Conservation (phyloP, 1,140 invertebrate species). For the Achatina immaculata region DNA sequence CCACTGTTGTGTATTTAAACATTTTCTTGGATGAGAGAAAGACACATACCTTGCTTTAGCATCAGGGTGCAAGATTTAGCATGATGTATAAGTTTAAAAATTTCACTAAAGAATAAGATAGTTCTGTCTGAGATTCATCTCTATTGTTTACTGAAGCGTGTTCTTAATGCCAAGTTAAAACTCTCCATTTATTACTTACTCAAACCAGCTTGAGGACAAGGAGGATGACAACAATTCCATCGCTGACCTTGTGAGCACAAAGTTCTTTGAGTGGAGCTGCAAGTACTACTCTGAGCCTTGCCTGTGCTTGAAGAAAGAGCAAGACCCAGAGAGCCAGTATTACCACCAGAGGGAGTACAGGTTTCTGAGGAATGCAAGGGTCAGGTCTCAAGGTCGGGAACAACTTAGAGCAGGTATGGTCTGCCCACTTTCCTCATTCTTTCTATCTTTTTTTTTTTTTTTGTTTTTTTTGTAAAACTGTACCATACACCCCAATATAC, state of each 20-base stretch:
- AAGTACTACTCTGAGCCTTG: slow-evolving; percentile 83
- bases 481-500: too few relatives aligned
- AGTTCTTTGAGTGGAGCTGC: slow-evolving; percentile 89
- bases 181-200: too few relatives aligned
- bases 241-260: slow-evolving; percentile 31
- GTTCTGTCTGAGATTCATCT: too few relatives aligned
- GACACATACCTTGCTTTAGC: too few relatives aligned
- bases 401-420: slow-evolving; percentile 72
- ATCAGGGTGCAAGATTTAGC: too few relatives aligned
- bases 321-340: slow-evolving; percentile 78
- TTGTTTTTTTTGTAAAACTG: neutral
- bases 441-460: neutral
- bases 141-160: too few relatives aligned
- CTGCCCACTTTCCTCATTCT: neutral
- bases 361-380: slow-evolving; percentile 76
- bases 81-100: too few relatives aligned
- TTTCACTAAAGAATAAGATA: too few relatives aligned
- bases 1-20: too few relatives aligned
- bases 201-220: slow-evolving; percentile 48
- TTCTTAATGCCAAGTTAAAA: too few relatives aligned
- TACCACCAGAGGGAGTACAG: slow-evolving; percentile 74
- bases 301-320: slow-evolving; percentile 69
- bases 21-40: too few relatives aligned
- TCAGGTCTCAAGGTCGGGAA: slow-evolving; percentile 79
- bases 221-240: slow-evolving; percentile 49